These are phyloP conservation scores for Sakesphorus luctuosus DNA, from an alignment of 2,113 vertebrate genomes.

Conservation along the genomic window DNA sequence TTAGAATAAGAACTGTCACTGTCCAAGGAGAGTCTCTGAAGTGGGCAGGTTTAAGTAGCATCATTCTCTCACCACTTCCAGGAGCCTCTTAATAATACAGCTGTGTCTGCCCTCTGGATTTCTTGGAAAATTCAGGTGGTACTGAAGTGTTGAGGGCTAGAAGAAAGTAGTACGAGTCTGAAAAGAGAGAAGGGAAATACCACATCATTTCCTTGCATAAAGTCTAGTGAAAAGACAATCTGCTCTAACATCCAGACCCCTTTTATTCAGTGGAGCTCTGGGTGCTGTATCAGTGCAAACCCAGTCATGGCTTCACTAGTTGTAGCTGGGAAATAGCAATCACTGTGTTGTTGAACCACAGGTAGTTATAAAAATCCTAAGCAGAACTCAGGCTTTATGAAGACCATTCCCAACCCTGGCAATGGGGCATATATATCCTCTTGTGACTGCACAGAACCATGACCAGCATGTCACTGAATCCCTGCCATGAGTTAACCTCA, in stretches of 20 bases:
- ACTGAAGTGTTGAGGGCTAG: constrained; percentile 49
- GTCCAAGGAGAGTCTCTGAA: background rate
- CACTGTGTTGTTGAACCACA: background rate
- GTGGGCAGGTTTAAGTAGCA: background rate
- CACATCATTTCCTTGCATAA: background rate
- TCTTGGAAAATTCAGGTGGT: constrained; percentile 54
- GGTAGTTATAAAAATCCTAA: background rate
- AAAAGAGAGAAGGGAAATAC: background rate
- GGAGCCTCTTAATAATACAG: constrained; percentile 38
- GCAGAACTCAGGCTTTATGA: background rate
- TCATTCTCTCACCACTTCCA: constrained; percentile 57
- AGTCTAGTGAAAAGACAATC: background rate
- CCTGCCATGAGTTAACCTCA: background rate
- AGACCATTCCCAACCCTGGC: background rate
- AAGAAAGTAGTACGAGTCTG: constrained; percentile 63
- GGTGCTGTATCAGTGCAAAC: background rate
- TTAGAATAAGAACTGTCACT: background rate
- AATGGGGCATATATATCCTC: background rate
- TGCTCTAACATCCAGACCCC: background rate
- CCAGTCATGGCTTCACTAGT: background rate
- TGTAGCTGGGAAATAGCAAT: background rate
- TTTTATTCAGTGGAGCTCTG: background rate
- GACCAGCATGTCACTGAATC: background rate
- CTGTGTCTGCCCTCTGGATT: constrained; percentile 1
- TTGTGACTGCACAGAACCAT: background rate